A percentile compares a stretch with the other conserved stretches of the same genome.
Conservation (phyloP, 2,888 invertebrate genomes). For the Dascillus cervinus region DNA sequence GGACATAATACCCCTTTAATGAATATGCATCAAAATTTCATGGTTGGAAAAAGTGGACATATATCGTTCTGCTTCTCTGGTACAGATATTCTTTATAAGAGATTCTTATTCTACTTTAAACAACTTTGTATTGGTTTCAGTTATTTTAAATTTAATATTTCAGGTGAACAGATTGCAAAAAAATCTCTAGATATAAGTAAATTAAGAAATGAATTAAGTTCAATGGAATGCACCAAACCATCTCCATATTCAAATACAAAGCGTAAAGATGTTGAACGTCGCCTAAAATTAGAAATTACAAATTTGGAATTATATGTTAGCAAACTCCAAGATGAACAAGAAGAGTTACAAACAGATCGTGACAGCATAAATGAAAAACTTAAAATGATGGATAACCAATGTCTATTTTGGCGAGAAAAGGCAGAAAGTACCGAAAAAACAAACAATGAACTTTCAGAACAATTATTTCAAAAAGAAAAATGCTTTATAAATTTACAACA, state of each 20-base stretch:
- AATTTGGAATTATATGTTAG: conserved; percentile 47
- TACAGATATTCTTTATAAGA: too few species aligned
- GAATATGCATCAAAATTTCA: too few species aligned
- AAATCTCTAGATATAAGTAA: conserved; percentile 37
- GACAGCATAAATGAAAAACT: conserved; percentile 43
- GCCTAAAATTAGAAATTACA: conserved; percentile 45
- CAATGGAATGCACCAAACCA: conserved; percentile 28
- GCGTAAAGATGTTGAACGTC: conserved; percentile 26
- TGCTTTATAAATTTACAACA: conserved; percentile 26
- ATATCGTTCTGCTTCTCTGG: too few species aligned
- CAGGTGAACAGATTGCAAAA: conserved; percentile 36
- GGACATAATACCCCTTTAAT: too few species aligned
- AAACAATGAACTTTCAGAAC: conserved; percentile 24
- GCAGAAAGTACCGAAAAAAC: conserved; percentile 29
- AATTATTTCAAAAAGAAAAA: conserved; percentile 26
- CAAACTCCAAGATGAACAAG: conserved; percentile 46
- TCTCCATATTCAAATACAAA: conserved; percentile 33
- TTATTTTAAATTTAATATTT: conserved; percentile 9
- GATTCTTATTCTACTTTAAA: too few species aligned
- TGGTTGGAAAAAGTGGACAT: too few species aligned
- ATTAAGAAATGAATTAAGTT: conserved; percentile 33
- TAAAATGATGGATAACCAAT: conserved; percentile 36
- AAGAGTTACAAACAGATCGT: conserved; percentile 47
- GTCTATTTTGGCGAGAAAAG: conserved; percentile 30
- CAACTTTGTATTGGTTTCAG: too few species aligned